Conservation (phyloP, 2,888 invertebrate species). For the Meganola albula region DNA sequence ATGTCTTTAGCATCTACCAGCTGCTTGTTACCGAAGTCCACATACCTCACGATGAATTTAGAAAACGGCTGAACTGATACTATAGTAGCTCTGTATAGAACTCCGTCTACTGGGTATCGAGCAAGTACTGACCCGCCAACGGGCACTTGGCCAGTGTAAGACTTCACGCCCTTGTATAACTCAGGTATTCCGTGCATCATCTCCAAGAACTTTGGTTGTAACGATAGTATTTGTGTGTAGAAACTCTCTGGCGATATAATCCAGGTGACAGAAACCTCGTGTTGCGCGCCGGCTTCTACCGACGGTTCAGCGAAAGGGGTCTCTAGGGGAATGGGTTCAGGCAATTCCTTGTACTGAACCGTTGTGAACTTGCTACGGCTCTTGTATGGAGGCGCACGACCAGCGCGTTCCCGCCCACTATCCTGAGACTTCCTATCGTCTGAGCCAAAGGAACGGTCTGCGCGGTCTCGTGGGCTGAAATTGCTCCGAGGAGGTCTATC, state of each 20-base stretch:
- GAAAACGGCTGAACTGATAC: constrained; percentile 75
- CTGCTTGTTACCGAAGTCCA: constrained; percentile 87
- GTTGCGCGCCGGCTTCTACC: constrained; percentile 70
- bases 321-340: constrained; percentile 67
- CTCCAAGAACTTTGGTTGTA: constrained; percentile 76
- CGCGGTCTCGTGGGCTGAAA: constrained; percentile 58
- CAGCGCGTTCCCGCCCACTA: constrained; percentile 48
- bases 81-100: constrained; percentile 83
- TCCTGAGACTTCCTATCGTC: constrained; percentile 52
- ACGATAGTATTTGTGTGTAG: constrained; percentile 78
- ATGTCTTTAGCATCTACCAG: constrained; percentile 80
- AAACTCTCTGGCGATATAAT: constrained; percentile 86
- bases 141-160: constrained; percentile 56
- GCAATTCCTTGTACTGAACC: constrained; percentile 53
- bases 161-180: constrained; percentile 77
- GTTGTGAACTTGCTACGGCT: constrained; percentile 49
- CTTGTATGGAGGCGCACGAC: constrained; percentile 49
- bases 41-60: constrained; percentile 82
- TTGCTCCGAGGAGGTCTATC: constrained; percentile 47
- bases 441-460: constrained; percentile 47
- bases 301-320: constrained; percentile 64
- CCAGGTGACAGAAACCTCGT: constrained; percentile 83
- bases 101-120: constrained; percentile 82
- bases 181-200: constrained; percentile 85
- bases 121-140: constrained; percentile 83